Percentiles rank a stretch among this genome's conserved stretches.
Evolutionary conservation across 2,888 invertebrate species (phyloP).

Genomic region (Baccha elongata): DNA sequence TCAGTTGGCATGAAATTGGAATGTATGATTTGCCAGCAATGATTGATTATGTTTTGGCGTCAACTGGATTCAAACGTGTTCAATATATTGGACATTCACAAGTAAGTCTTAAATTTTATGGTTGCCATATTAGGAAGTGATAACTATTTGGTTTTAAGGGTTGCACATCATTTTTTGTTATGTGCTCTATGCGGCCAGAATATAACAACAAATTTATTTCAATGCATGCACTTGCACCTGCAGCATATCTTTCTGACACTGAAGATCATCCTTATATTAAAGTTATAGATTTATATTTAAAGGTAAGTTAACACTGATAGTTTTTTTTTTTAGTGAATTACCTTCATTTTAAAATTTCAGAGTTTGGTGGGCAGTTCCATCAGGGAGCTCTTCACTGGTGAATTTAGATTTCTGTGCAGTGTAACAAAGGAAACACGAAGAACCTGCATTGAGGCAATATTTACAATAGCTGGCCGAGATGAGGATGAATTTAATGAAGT

Average conservation of each 20-base stretch:
- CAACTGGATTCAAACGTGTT: slow-evolving; percentile 83
- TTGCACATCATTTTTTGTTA: slow-evolving; percentile 87
- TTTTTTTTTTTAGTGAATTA: too few species aligned
- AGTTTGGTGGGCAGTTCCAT: slow-evolving; percentile 80
- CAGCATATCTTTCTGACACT: slow-evolving; percentile 84
- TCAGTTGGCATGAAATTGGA: slow-evolving; percentile 94
- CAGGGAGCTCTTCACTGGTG: slow-evolving; percentile 80
- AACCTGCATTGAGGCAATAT: slow-evolving; percentile 80
- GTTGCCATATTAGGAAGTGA: too few species aligned
- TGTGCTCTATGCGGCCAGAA: slow-evolving; percentile 85
- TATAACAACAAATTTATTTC: slow-evolving; percentile 87
- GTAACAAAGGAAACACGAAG: slow-evolving; percentile 80
- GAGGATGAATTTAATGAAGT: slow-evolving; percentile 81
- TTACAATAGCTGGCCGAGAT: slow-evolving; percentile 80
- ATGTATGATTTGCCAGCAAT: slow-evolving; percentile 91
- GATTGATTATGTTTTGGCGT: slow-evolving; percentile 86
- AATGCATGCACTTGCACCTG: slow-evolving; percentile 88
- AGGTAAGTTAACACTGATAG: slow-evolving; percentile 78
- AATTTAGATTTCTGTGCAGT: slow-evolving; percentile 79
- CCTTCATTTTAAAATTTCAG: slow-evolving; percentile 68
- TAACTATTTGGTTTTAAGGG: slow-evolving; percentile 84
- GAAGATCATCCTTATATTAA: slow-evolving; percentile 80
- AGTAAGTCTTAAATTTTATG: slow-evolving; percentile 81
- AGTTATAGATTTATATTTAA: slow-evolving; percentile 80
- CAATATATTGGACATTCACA: slow-evolving; percentile 87